A percentile compares a stretch with the other conserved stretches of the same genome.
phyloP scores from a whole-genome alignment of 2,888 invertebrate species.

The Macrosoma leucophasiata region DNA sequence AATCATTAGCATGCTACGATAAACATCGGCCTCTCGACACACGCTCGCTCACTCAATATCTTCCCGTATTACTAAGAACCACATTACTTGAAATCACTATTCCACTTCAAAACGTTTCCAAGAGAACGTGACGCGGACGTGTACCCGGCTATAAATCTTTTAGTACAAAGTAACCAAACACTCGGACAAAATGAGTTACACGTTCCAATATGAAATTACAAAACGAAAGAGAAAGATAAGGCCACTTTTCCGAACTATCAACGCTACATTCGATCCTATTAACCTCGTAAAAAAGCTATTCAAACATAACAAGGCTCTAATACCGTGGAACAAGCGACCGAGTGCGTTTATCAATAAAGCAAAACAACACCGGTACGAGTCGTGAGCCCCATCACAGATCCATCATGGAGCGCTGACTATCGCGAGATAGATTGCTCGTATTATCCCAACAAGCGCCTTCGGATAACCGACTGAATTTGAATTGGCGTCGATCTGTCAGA shows the following conservation, averaged over 20 bases:
- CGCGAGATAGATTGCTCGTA: slow-evolving; percentile 64
- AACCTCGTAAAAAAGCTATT: slow-evolving; percentile 55
- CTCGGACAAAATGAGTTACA: not conserved
- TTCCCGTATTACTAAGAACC: slow-evolving; percentile 3
- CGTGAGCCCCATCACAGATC: slow-evolving; percentile 68
- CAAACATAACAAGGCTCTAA: slow-evolving; percentile 64
- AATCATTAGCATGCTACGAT: slow-evolving; percentile 38
- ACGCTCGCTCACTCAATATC: slow-evolving; percentile 8
- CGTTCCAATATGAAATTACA: slow-evolving; percentile 4
- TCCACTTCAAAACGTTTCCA: slow-evolving; percentile 7
- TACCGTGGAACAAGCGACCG: slow-evolving; percentile 49
- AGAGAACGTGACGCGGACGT: slow-evolving; percentile 5
- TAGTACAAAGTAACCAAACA: not conserved
- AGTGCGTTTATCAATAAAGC: slow-evolving; percentile 59
- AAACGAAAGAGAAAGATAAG: slow-evolving; percentile 31
- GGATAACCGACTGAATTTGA: slow-evolving; percentile 39
- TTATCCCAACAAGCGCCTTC: slow-evolving; percentile 60
- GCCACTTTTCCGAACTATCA: slow-evolving; percentile 38
- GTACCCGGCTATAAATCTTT: slow-evolving; percentile 2
- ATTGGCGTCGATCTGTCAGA: slow-evolving; percentile 60
- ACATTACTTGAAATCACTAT: slow-evolving; percentile 9
- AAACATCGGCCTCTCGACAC: slow-evolving; percentile 29
- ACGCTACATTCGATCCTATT: slow-evolving; percentile 45
- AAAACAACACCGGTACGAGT: slow-evolving; percentile 63
- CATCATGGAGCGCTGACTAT: slow-evolving; percentile 52